A percentile compares a stretch with the other conserved stretches of the same genome.
These are phyloP conservation scores for Diloba caeruleocephala DNA, from an alignment of 2,888 invertebrate species.

Conservation along the genomic window DNA sequence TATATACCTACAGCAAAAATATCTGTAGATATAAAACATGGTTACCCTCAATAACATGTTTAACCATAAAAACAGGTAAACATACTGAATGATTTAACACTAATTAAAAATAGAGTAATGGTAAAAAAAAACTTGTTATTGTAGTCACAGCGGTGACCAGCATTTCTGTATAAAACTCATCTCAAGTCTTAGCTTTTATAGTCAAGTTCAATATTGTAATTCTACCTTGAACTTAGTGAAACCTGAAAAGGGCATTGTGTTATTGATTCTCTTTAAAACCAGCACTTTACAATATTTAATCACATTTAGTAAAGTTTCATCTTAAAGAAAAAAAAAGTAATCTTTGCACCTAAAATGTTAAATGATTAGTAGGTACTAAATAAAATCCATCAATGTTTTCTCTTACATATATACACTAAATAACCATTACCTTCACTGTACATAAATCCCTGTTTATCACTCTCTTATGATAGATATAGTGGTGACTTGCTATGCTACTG, in stretches of 20 bases:
- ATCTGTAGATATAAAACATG: not conserved
- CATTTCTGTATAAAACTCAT: conserved; percentile 7
- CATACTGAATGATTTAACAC: not conserved
- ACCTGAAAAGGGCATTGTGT: conserved; percentile 40
- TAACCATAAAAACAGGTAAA: conserved; percentile 1
- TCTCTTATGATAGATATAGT: too few relatives aligned
- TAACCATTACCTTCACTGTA: not conserved
- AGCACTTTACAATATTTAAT: not conserved
- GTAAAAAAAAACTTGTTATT: not conserved
- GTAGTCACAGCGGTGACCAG: conserved; percentile 1
- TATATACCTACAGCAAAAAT: not conserved
- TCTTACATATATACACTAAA: too few relatives aligned
- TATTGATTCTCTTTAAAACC: conserved; percentile 26
- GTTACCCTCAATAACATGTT: not conserved
- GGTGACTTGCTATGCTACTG: not conserved
- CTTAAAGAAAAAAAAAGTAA: not conserved
- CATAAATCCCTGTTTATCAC: not conserved
- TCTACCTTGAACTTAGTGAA: conserved; percentile 43
- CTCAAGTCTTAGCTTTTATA: not conserved
- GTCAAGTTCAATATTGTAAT: conserved; percentile 23
- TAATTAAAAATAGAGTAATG: conserved; percentile 3
- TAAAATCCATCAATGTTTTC: too few relatives aligned
- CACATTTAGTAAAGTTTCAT: not conserved
- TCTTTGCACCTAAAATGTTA: not conserved
- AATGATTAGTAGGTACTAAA: too few relatives aligned